These are phyloP conservation scores for Rhizomys pruinosus DNA, from an alignment of 2,113 vertebrate genomes.

Conservation along the genomic window DNA sequence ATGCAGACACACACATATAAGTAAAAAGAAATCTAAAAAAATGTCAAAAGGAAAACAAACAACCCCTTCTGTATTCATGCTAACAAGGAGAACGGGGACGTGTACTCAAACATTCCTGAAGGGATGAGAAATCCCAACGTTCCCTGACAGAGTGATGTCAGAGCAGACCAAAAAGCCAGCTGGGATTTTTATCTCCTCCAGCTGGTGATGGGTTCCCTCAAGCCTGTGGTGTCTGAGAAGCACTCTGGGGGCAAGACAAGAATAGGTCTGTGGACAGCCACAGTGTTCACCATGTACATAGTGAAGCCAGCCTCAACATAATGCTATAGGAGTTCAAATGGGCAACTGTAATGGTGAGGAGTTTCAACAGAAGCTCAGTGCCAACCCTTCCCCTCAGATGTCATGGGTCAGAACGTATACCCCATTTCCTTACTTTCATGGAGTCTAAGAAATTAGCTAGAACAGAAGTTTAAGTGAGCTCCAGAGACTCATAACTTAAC, in stretches of 20 bases:
- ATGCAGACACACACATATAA: no score
- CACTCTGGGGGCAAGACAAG: neutral
- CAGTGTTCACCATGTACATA: neutral
- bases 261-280: neutral
- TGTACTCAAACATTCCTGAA: neutral
- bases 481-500: neutral
- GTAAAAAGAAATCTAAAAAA: no score
- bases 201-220: neutral
- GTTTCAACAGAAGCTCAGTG: neutral
- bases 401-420: neutral
- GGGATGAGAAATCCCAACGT: neutral
- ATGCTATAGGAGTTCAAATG: neutral
- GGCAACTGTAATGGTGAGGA: neutral
- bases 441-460: neutral
- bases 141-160: neutral
- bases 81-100: neutral
- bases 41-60: neutral
- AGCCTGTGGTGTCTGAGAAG: neutral
- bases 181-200: neutral
- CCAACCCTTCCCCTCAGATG: neutral
- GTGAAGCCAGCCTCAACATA: neutral
- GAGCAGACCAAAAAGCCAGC: neutral
- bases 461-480: neutral
- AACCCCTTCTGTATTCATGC: neutral
- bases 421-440: neutral